phyloP scores from a whole-genome alignment of 2,888 invertebrate genomes.

The Drosophila formosana region DNA sequence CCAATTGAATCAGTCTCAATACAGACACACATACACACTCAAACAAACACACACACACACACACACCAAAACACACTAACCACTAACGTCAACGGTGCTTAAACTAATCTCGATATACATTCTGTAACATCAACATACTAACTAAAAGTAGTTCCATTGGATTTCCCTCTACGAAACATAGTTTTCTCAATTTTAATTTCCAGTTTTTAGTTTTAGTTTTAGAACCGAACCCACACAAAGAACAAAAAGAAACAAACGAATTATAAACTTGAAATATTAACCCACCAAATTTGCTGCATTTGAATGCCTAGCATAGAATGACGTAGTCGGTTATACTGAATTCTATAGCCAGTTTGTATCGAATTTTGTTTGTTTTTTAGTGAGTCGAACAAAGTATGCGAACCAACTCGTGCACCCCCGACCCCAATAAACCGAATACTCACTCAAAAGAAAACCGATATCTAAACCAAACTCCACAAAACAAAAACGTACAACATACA shows the following conservation, averaged over 20 bases:
- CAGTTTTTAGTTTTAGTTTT: slow-evolving; percentile 18
- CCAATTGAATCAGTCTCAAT: slow-evolving; percentile 40
- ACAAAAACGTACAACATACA: slow-evolving; percentile 22
- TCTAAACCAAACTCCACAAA: slow-evolving; percentile 25
- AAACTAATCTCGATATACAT: slow-evolving; percentile 20
- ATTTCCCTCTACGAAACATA: slow-evolving; percentile 9
- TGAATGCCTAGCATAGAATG: slow-evolving; percentile 73
- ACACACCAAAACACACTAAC: slow-evolving; percentile 26
- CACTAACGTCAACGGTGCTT: slow-evolving; percentile 53
- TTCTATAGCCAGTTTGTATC: slow-evolving; percentile 83
- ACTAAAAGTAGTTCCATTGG: slow-evolving; percentile 17
- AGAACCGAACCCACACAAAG: slow-evolving; percentile 19
- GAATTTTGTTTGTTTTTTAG: slow-evolving; percentile 84
- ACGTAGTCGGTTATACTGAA: slow-evolving; percentile 68
- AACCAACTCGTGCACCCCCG: slow-evolving; percentile 71
- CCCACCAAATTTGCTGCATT: slow-evolving; percentile 76
- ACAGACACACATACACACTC: slow-evolving; percentile 31
- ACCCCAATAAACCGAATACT: slow-evolving; percentile 24
- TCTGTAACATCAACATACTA: slow-evolving; percentile 7
- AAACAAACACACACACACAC: slow-evolving; percentile 34
- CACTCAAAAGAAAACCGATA: slow-evolving; percentile 14
- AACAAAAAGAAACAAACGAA: slow-evolving; percentile 49
- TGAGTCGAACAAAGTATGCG: slow-evolving; percentile 83
- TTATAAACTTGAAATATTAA: slow-evolving; percentile 59
- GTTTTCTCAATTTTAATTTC: slow-evolving; percentile 11